phyloP scores from a whole-genome alignment of 2,113 vertebrate genomes.

The Xenopus tropicalis region UCB_Xtro_10.0 CM004448.2:80561001-80561500 shows the following conservation, averaged over 20 bases:
- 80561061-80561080: not conserved
- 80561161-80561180: constrained; percentile 4
- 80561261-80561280: constrained; percentile 51
- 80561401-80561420: constrained; percentile 32
- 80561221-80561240: constrained; percentile 36
- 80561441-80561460: constrained; percentile 34
- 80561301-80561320: constrained; percentile 55
- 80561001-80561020: not conserved
- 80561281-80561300: constrained; percentile 57
- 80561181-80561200: constrained; percentile 44
- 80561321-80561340: constrained; percentile 55
- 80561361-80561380: constrained; percentile 35
- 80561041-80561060: not conserved
- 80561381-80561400: constrained; percentile 40
- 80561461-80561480: constrained; percentile 7
- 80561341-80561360: constrained; percentile 35
- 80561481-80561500: constrained; percentile 17
- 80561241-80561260: constrained; percentile 48
- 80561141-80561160: constrained; percentile 43
- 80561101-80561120: constrained; percentile 1
- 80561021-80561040: not conserved
- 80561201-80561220: constrained; percentile 41
- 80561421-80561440: constrained; percentile 22
- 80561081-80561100: constrained; percentile 27
- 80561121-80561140: constrained; percentile 47